Evolutionary conservation across 1,140 invertebrate genomes (phyloP).

Genomic region (Leptinotarsa defecta): DNA sequence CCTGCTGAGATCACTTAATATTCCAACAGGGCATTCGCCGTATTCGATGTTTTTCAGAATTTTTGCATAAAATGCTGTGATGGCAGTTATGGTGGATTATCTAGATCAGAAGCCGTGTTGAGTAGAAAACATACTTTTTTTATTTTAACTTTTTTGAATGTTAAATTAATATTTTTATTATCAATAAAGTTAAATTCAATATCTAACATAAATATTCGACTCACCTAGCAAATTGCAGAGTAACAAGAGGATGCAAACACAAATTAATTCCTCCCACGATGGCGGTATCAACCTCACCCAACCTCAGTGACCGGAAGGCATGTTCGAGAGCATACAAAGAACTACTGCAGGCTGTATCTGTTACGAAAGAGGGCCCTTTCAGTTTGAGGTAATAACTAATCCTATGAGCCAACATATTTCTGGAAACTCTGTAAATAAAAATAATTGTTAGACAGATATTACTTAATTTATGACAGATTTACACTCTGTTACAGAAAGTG

Average conservation of each 20-base stretch:
- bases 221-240: slow-evolving; percentile 78
- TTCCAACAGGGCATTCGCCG: too few species aligned
- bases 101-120: too few species aligned
- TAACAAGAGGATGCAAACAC: slow-evolving; percentile 82
- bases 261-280: slow-evolving; percentile 86
- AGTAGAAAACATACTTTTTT: background rate
- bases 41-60: too few species aligned
- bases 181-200: too few species aligned
- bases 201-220: background rate
- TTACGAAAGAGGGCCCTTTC: slow-evolving; percentile 77
- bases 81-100: too few species aligned
- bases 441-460: background rate
- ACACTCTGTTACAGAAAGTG: too few species aligned
- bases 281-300: slow-evolving; percentile 82
- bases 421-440: slow-evolving; percentile 67
- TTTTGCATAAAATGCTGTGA: too few species aligned
- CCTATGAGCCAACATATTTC: slow-evolving; percentile 90
- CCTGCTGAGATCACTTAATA: too few species aligned
- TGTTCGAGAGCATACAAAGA: slow-evolving; percentile 84
- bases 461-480: too few species aligned
- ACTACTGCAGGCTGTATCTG: slow-evolving; percentile 91
- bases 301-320: slow-evolving; percentile 76
- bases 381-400: slow-evolving; percentile 77
- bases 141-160: too few species aligned
- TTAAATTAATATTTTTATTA: too few species aligned